A percentile compares a stretch with the other conserved stretches of the same genome.
Evolutionary conservation across 2,113 vertebrate species (phyloP).

Genomic region (Axis porcinus): DNA sequence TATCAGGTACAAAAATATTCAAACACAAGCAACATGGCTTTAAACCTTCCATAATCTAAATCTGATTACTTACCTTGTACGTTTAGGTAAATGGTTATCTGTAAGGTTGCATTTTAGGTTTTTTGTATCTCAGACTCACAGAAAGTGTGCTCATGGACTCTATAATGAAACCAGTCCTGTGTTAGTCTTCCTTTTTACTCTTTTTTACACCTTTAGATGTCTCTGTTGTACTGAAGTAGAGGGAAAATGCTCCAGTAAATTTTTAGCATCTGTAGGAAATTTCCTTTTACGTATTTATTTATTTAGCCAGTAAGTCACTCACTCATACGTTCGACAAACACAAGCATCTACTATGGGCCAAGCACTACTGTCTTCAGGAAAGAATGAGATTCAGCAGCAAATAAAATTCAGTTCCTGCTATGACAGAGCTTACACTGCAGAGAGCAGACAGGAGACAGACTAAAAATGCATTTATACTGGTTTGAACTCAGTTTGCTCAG

Average conservation of each 20-base stretch:
- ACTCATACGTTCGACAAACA: not conserved
- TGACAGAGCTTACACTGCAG: not conserved
- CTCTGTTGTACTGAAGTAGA: not conserved
- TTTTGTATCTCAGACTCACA: not conserved
- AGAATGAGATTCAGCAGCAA: not conserved
- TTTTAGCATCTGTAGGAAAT: not conserved
- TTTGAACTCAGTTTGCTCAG: not conserved
- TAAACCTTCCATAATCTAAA: not conserved
- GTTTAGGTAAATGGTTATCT: not conserved
- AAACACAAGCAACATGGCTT: not conserved
- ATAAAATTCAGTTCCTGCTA: not conserved
- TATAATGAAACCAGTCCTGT: not conserved
- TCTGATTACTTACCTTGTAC: not conserved
- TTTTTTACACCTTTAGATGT: not conserved
- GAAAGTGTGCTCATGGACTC: not conserved
- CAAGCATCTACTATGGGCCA: not conserved
- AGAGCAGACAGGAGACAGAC: not conserved
- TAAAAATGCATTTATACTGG: not conserved
- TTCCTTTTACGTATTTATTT: not conserved
- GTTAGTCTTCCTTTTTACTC: not conserved
- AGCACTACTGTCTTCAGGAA: not conserved
- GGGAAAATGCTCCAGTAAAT: not conserved
- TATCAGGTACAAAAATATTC: not conserved
- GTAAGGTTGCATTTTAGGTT: not conserved
- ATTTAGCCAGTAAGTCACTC: not conserved